Conservation (phyloP, 2,797 vertebrate species). For the Poecilia wingei region DNA sequence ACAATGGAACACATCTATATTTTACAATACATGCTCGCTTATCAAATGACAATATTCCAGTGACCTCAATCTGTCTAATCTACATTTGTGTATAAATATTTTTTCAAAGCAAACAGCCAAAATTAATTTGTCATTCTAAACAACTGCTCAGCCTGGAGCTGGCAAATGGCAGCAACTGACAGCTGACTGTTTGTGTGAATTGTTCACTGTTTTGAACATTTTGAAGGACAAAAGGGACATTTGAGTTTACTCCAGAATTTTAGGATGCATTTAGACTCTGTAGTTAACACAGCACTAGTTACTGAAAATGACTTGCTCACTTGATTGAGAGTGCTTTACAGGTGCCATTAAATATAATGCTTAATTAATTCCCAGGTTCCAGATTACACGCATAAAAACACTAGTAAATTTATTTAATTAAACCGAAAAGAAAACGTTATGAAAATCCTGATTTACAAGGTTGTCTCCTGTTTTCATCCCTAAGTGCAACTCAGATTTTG, state of each 20-base stretch:
- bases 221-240: background rate
- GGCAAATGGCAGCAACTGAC: conserved; percentile 1
- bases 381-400: background rate
- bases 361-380: background rate
- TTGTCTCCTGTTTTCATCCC: background rate
- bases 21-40: conserved; percentile 28
- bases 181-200: background rate
- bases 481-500: background rate
- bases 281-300: background rate
- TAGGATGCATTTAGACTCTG: background rate
- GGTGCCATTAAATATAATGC: conserved; percentile 4
- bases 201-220: conserved; percentile 6
- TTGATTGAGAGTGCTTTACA: conserved; percentile 14
- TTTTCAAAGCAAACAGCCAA: conserved; percentile 37
- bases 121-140: conserved; percentile 35
- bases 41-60: conserved; percentile 29
- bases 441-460: background rate
- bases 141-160: conserved; percentile 28
- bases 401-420: background rate
- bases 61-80: conserved; percentile 58
- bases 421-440: background rate
- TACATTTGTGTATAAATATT: conserved; percentile 28
- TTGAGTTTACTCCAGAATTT: background rate
- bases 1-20: conserved; percentile 37
- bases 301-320: conserved; percentile 4